Percentiles rank a stretch among this genome's conserved stretches.
phyloP scores from a whole-genome alignment of 2,888 invertebrate genomes.

The Lasioglossum pauxillum region DNA sequence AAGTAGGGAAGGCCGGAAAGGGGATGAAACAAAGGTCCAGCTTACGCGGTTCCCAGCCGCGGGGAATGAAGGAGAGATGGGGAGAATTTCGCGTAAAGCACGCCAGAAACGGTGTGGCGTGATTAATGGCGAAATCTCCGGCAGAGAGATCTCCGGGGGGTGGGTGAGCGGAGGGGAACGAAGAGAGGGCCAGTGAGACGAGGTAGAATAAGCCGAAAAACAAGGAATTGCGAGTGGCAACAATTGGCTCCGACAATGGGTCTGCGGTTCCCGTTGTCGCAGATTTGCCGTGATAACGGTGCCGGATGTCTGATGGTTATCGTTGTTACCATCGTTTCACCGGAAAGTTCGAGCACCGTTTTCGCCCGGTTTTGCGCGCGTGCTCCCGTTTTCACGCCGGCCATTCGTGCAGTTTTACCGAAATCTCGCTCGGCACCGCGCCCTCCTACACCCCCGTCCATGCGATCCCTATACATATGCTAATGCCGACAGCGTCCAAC shows the following conservation, averaged over 20 bases:
- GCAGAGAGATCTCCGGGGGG: neutral
- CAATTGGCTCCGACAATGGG: constrained; percentile 46
- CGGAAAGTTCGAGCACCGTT: constrained; percentile 31
- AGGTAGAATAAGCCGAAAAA: constrained; percentile 33
- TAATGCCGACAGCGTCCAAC: constrained; percentile 10
- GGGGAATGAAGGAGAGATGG: neutral
- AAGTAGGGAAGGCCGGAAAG: constrained; percentile 2
- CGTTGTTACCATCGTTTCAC: constrained; percentile 20
- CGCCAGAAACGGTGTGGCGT: constrained; percentile 7
- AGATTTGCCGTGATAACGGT: constrained; percentile 47
- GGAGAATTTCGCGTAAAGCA: constrained; percentile 7
- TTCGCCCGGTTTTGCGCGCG: constrained; percentile 3
- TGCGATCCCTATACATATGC: constrained; percentile 13
- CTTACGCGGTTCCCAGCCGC: constrained; percentile 21
- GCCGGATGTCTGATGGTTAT: constrained; percentile 45
- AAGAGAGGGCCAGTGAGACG: neutral
- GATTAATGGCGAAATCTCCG: constrained; percentile 43
- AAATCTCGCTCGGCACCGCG: constrained; percentile 7
- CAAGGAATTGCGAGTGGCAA: constrained; percentile 39
- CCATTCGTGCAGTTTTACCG: constrained; percentile 23
- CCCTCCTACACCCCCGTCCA: neutral
- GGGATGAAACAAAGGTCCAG: constrained; percentile 24
- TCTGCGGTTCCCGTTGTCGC: constrained; percentile 28
- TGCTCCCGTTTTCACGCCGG: constrained; percentile 8
- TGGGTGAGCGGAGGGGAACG: neutral